Percentiles rank a stretch among this genome's conserved stretches.
phyloP scores from a whole-genome alignment of 2,888 invertebrate species.

The Apeira syringaria region DNA sequence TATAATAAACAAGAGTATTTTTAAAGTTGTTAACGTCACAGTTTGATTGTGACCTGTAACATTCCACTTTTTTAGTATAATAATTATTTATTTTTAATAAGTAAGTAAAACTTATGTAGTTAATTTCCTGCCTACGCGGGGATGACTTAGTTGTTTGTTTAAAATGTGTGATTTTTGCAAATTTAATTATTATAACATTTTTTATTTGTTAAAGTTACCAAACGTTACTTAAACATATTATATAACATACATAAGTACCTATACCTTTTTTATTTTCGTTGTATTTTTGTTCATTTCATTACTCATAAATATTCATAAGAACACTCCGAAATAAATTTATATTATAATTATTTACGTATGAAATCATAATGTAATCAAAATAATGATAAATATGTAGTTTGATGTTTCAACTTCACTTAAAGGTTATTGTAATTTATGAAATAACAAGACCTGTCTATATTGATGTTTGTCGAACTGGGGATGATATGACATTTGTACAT shows the following conservation, averaged over 20 bases:
- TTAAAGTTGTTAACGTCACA: slow-evolving; percentile 56
- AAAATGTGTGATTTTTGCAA: slow-evolving; percentile 31
- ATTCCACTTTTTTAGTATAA: slow-evolving; percentile 30
- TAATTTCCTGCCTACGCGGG: no score
- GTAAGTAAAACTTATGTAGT: no score
- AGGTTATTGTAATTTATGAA: not conserved
- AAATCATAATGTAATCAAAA: slow-evolving; percentile 55
- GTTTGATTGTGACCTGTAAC: slow-evolving; percentile 25
- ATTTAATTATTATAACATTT: not conserved
- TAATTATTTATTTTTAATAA: slow-evolving; percentile 15
- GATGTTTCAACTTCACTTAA: not conserved
- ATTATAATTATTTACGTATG: slow-evolving; percentile 60
- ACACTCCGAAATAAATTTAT: no score
- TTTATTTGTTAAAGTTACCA: slow-evolving; percentile 9
- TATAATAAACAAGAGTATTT: slow-evolving; percentile 44
- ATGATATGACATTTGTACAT: not conserved
- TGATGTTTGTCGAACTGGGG: no score
- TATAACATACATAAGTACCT: no score
- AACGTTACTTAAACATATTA: no score
- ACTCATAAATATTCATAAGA: no score
- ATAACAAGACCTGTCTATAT: slow-evolving; percentile 3
- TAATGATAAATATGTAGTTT: slow-evolving; percentile 7
- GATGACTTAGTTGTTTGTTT: slow-evolving; percentile 12
- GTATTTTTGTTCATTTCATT: no score
- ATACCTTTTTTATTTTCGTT: no score